Conservation (phyloP, 2,888 invertebrate genomes). For the Luperina nickerlii region DNA sequence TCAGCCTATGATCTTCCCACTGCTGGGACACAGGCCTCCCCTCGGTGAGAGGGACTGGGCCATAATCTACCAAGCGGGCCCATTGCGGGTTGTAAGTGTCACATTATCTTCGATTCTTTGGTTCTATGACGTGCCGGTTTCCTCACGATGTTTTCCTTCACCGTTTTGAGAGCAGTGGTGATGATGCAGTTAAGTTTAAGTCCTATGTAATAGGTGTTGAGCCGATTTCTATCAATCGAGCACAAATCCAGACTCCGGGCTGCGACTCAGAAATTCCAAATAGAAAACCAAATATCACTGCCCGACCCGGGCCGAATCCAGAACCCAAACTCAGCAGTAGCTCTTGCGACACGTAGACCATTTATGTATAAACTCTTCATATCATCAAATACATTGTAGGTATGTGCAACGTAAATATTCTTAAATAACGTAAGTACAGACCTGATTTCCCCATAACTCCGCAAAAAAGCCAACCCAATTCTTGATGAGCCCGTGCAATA, state of each 20-base stretch:
- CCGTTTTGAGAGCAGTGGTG: background rate
- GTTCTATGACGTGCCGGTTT: background rate
- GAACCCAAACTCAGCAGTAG: background rate
- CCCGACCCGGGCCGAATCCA: background rate
- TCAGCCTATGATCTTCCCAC: background rate
- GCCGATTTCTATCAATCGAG: background rate
- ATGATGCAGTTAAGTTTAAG: background rate
- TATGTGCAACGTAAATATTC: conserved; percentile 3
- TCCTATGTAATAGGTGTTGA: background rate
- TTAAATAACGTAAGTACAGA: conserved; percentile 4
- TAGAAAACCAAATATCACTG: background rate
- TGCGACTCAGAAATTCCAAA: background rate
- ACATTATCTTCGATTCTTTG: background rate
- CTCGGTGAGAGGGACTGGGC: background rate
- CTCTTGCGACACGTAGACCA: background rate
- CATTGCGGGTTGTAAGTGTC: background rate
- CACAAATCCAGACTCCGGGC: background rate
- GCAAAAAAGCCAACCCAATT: conserved; percentile 30
- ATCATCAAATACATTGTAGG: background rate
- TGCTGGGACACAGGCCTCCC: background rate
- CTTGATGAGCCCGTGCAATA: conserved; percentile 40
- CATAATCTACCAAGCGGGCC: no score
- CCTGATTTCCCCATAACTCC: conserved; percentile 31
- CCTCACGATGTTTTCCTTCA: background rate
- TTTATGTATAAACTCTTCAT: background rate